Conservation (phyloP, 2,113 vertebrate species). For the Grammomys surdaster region DNA sequence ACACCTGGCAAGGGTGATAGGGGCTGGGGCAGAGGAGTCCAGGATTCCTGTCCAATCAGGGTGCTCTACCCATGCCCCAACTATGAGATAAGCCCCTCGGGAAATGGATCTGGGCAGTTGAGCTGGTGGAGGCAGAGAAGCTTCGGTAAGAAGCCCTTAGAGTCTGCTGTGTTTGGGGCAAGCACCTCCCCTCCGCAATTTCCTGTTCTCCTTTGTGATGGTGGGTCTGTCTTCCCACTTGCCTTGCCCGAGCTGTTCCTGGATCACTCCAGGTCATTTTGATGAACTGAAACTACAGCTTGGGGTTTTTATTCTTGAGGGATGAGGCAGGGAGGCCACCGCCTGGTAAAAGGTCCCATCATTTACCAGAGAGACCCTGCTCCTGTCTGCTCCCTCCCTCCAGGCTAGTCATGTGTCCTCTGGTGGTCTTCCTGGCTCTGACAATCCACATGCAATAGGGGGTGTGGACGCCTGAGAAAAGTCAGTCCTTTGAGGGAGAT, state of each 20-base stretch:
- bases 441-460: neutral
- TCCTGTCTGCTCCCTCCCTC: neutral
- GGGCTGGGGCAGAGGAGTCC: neutral
- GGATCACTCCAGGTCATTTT: neutral
- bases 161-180: neutral
- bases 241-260: neutral
- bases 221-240: fast-evolving
- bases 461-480: neutral
- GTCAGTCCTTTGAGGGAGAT: neutral
- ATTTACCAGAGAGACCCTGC: neutral
- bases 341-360: neutral
- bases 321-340: neutral
- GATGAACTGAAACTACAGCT: neutral
- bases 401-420: fast-evolving
- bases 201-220: neutral
- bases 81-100: neutral
- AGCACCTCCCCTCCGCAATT: neutral
- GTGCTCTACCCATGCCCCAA: neutral
- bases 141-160: no score
- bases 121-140: neutral
- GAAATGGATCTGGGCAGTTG: no score
- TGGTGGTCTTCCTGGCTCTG: neutral
- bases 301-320: neutral
- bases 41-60: neutral
- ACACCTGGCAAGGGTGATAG: neutral